These are phyloP conservation scores for Peromyscus eremicus DNA, from an alignment of 2,797 vertebrate genomes.

Conservation along the genomic window DNA sequence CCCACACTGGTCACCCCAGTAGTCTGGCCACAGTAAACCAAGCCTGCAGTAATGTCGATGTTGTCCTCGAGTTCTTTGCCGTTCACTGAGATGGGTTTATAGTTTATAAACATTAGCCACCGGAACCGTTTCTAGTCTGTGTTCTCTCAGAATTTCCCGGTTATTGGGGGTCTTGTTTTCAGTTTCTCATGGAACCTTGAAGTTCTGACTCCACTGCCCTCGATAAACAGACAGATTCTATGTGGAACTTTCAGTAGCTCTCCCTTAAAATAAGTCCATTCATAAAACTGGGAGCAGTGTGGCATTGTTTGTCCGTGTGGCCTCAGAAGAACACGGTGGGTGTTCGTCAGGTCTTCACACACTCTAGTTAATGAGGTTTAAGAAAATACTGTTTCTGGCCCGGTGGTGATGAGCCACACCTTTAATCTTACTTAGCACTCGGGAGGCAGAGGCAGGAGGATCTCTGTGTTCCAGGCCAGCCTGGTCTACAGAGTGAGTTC, in stretches of 20 bases:
- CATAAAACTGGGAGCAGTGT: background rate
- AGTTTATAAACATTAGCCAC: constrained; percentile 13
- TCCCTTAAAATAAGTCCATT: background rate
- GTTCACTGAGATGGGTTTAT: constrained; percentile 49
- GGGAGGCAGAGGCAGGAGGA: background rate
- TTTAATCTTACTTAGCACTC: background rate
- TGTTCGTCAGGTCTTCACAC: background rate
- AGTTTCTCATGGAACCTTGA: background rate
- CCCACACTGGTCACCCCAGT: background rate
- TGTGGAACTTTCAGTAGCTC: background rate
- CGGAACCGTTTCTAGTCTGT: background rate
- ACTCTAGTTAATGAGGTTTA: background rate
- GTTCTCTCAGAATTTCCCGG: constrained; percentile 26
- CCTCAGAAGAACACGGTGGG: background rate
- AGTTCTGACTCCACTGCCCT: background rate
- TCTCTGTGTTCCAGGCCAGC: background rate
- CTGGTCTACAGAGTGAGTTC: background rate
- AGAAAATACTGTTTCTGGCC: background rate
- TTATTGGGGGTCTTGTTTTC: background rate
- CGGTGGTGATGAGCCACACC: rapidly evolving
- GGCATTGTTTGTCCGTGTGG: background rate
- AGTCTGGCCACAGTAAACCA: constrained; percentile 63
- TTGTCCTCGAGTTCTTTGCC: constrained; percentile 26
- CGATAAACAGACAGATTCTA: constrained; percentile 12
- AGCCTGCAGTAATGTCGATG: constrained; percentile 53